These are phyloP conservation scores for Toxotes chatareus DNA, from an alignment of 2,113 vertebrate species.

Conservation along the genomic window DNA sequence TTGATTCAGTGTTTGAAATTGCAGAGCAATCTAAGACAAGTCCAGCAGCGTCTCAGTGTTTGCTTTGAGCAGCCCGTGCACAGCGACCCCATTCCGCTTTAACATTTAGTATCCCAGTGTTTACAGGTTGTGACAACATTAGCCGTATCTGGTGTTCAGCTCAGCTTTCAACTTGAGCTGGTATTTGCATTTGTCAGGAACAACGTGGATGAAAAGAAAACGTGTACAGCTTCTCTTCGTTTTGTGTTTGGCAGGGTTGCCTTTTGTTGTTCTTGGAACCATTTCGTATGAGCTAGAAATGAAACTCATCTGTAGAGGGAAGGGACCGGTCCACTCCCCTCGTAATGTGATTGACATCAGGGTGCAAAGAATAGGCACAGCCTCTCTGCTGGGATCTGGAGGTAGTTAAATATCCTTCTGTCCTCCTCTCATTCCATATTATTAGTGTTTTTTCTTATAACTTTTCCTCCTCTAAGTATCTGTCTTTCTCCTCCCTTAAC, in stretches of 20 bases:
- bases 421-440: slow-evolving; percentile 2
- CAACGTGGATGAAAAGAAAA: slow-evolving; percentile 23
- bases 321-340: not conserved
- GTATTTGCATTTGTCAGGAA: slow-evolving; percentile 63
- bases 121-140: slow-evolving; percentile 63
- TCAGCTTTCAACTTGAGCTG: slow-evolving; percentile 55
- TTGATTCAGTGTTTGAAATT: slow-evolving; percentile 35
- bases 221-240: slow-evolving; percentile 30
- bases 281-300: slow-evolving; percentile 65
- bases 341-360: slow-evolving; percentile 60
- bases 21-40: not conserved
- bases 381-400: slow-evolving; percentile 68
- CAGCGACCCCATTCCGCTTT: slow-evolving; percentile 15
- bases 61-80: slow-evolving; percentile 34
- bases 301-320: slow-evolving; percentile 56
- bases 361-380: slow-evolving; percentile 31
- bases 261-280: slow-evolving; percentile 66
- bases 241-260: slow-evolving; percentile 52
- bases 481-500: slow-evolving; percentile 7
- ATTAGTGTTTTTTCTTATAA: slow-evolving; percentile 7
- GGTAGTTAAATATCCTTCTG: slow-evolving; percentile 53
- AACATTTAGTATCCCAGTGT: slow-evolving; percentile 29
- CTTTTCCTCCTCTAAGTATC: slow-evolving; percentile 11
- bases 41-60: slow-evolving; percentile 23
- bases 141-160: slow-evolving; percentile 62